Evolutionary conservation across 2,797 vertebrate species (phyloP), one percentile per base, ranked within the genome.

Genomic region (Hemitrygon akajei): DNA sequence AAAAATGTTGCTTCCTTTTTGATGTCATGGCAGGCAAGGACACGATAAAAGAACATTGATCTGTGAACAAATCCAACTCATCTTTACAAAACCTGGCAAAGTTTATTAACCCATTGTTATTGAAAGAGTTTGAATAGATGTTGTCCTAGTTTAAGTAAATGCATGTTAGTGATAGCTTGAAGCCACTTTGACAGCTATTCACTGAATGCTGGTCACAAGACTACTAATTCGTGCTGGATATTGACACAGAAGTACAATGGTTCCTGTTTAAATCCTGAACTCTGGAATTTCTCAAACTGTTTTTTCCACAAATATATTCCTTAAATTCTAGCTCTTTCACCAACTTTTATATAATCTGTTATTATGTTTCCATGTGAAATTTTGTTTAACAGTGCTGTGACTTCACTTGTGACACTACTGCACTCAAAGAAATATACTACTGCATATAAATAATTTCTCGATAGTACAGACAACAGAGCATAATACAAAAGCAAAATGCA

Each of bases 61-160:
- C 22, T 92, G 27, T 18, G 5, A 56, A 30, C 5, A 47, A 56
- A 56, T 75, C 69, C 1, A 73, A 75, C n/a, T 75, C 71, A 75
- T 56, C 91, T 75, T n/a, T 73, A 30, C 40, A 27, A 60, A 86
- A 9, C 25, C 82, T 60, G 56, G 25, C 82, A 30, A 60, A 3
- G 47, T 58, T 60, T 30, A 56, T 86, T 20, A 92, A 92, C 27
- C 69, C 91, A 92, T 92, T 92, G 91, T 87, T 63, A 63, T 7
- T 87, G 58, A 5, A n/a, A n/a, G 7, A 6, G 60, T 47, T 47
- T 30, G 18, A 47, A 1, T 22, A 47, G 27, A 92, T 69, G 47
- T 47, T 75, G 69, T 92, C 91, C 69, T 92, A n/a, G 40, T 73
- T 75, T 69, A 73, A 92, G 75, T 92, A 92, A 56, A 73, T 37